Base-by-base conservation (phyloP, 2,888 invertebrate species). In the Drosophila putrida region DNA sequence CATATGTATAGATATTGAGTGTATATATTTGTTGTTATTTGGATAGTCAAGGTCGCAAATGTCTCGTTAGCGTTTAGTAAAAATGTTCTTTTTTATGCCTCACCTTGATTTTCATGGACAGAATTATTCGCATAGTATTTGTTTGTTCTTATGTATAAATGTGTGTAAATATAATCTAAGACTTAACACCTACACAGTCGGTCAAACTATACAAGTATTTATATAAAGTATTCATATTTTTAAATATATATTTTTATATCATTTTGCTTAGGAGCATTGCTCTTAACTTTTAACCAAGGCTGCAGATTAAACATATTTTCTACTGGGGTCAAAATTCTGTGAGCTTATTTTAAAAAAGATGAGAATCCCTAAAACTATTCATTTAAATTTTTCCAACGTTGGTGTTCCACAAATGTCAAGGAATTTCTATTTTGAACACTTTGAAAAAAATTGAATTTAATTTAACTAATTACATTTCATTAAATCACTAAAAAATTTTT, bases 61-160 rank as follows among this genome's bases (percentile, higher is more conserved):
- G 73, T 70, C 69, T 70, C 63, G 69, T 68, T 65, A 47, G 65
- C 62, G 50, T 62, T 68, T 59, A 68, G 66, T 60, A 61, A 61
- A 71, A 70, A 50, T 69, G 50, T 78, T 74, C 64, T 68, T 79
- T 83, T 72, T 78, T 88, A 87, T 80, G 72, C 66, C 69, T 83
- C 70, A 73, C 90, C 89, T 89, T 90, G 90, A 90, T 79, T 78
- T 88, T 78, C 82, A 75, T 78, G 81, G 65, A 77, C 88, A 64
- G 57, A 63, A 55, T 63, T 69, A 46, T 68, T 55, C 43, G 39
- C 67, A 58, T 38, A 51, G 4, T 50, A 44, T 68, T n/a, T 59
- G 15, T 69, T 20, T 65, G 28, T 62, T 39, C 13, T 58, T 35
- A 54, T 69, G 54, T 53, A 10, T 50, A 25, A 35, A 53, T 63